A percentile compares a stretch with the other conserved stretches of the same genome.
phyloP scores from a whole-genome alignment of 2,113 vertebrate species.

The Theristicus caerulescens region DNA sequence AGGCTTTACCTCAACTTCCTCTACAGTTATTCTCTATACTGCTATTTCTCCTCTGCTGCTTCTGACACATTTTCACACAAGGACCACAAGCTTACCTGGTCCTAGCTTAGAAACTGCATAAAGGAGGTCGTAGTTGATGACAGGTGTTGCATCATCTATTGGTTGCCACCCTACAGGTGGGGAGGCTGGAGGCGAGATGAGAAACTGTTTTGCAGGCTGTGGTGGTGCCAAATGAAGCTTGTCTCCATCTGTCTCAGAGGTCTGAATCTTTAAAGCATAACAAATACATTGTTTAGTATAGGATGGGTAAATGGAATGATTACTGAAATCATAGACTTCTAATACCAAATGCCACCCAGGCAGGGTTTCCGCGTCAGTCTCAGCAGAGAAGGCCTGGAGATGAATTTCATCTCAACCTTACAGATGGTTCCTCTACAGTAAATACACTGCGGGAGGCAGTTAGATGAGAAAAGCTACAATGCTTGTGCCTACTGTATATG shows the following conservation, averaged over 20 bases:
- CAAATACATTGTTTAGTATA: not conserved
- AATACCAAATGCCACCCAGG: not conserved
- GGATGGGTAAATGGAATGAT: not conserved
- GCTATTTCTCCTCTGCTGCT: not conserved
- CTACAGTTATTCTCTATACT: not conserved
- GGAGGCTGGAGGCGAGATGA: conserved; percentile 88
- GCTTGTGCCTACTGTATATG: not conserved
- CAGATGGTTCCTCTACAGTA: conserved; percentile 19
- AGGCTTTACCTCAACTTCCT: not conserved
- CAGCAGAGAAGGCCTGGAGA: not conserved
- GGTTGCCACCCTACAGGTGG: conserved; percentile 87
- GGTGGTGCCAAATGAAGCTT: conserved; percentile 88
- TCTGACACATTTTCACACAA: not conserved
- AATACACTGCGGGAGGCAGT: not conserved
- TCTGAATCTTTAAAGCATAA: conserved; percentile 79
- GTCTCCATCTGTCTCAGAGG: conserved; percentile 83
- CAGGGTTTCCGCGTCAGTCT: not conserved
- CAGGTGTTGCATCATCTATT: conserved; percentile 82
- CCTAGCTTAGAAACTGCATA: conserved; percentile 86
- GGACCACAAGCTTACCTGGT: conserved; percentile 74
- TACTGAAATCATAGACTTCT: not conserved
- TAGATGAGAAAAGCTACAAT: not conserved
- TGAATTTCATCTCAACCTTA: not conserved
- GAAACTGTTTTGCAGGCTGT: conserved; percentile 87
- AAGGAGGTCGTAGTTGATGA: conserved; percentile 89